phyloP scores from a whole-genome alignment of 53 echinoderm and acorn worm genomes.

The Holothuria scabra region DNA sequence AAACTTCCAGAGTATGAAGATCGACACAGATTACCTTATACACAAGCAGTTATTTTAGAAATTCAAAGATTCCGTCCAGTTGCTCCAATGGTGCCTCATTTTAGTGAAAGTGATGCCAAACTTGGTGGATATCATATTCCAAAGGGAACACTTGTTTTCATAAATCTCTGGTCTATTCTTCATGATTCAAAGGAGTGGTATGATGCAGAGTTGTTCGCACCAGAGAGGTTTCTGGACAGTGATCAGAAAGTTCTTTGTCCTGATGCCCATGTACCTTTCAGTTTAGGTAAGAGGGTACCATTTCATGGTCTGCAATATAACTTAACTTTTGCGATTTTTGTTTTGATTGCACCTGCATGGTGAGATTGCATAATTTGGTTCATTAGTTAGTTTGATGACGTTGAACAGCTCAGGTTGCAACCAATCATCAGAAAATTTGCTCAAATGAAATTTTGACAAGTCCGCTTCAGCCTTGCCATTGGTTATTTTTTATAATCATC shows the following conservation, averaged over 20 bases:
- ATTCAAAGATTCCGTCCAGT: conserved; percentile 65
- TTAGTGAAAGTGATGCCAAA: background rate
- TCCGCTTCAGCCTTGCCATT: too few species aligned
- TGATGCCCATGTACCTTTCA: conserved; percentile 66
- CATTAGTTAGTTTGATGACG: too few species aligned
- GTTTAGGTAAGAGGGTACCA: conserved; percentile 71
- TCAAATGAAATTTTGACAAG: too few species aligned
- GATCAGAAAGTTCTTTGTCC: conserved; percentile 40
- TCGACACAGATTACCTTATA: conserved; percentile 61
- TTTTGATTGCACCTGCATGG: too few species aligned
- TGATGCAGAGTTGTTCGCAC: conserved; percentile 63
- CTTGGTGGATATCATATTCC: conserved; percentile 52
- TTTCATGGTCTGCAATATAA: too few species aligned
- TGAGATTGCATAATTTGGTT: too few species aligned
- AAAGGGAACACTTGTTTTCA: conserved; percentile 46
- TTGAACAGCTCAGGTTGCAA: too few species aligned
- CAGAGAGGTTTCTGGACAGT: too few species aligned
- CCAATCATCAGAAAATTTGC: too few species aligned
- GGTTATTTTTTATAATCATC: too few species aligned
- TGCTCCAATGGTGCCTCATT: conserved; percentile 50
- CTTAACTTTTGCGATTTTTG: too few species aligned
- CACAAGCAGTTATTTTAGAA: conserved; percentile 66
- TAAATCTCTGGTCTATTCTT: conserved; percentile 57
- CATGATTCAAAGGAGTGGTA: conserved; percentile 63
- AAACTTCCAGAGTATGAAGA: conserved; percentile 53